Conservation (phyloP, 2,888 invertebrate species). For the Cephus runcator region DNA sequence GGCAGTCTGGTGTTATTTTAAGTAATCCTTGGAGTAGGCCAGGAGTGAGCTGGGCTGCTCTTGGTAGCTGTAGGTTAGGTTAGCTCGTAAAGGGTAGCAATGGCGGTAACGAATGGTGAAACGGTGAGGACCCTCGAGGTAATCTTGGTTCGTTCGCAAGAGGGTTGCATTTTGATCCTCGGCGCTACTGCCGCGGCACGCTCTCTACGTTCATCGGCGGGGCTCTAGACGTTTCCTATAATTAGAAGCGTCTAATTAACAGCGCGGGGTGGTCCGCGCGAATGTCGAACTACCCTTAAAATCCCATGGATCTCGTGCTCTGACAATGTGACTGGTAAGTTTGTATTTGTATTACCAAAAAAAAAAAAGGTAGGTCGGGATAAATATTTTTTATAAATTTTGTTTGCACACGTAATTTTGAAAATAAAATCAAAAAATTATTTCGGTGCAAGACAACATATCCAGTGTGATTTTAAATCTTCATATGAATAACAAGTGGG, state of each 20-base stretch:
- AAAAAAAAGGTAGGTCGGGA: too few relatives aligned
- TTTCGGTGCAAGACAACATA: not conserved
- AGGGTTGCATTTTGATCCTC: constrained; percentile 59
- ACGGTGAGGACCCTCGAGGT: constrained; percentile 54
- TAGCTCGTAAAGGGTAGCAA: constrained; percentile 24
- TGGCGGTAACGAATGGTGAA: constrained; percentile 23
- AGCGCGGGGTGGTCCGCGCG: constrained; percentile 18
- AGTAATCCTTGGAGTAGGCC: constrained; percentile 44
- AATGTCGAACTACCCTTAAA: constrained; percentile 46
- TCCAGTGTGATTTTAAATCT: not conserved
- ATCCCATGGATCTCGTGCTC: not conserved
- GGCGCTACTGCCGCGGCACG: constrained; percentile 58
- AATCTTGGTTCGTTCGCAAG: constrained; percentile 54
- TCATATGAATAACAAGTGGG: not conserved
- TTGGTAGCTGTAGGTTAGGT: constrained; percentile 15
- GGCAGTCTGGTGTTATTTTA: constrained; percentile 56
- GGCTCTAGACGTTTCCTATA: constrained; percentile 52
- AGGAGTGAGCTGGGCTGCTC: constrained; percentile 16
- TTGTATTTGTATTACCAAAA: not conserved
- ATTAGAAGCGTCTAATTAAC: constrained; percentile 59
- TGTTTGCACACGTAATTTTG: not conserved
- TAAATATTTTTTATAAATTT: not conserved
- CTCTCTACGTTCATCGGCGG: constrained; percentile 41
- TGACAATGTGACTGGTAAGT: not conserved
- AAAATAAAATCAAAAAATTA: not conserved